These are phyloP conservation scores for Rhizoglyphus robini DNA, from an alignment of 1,140 invertebrate genomes.

Conservation along the genomic window DNA sequence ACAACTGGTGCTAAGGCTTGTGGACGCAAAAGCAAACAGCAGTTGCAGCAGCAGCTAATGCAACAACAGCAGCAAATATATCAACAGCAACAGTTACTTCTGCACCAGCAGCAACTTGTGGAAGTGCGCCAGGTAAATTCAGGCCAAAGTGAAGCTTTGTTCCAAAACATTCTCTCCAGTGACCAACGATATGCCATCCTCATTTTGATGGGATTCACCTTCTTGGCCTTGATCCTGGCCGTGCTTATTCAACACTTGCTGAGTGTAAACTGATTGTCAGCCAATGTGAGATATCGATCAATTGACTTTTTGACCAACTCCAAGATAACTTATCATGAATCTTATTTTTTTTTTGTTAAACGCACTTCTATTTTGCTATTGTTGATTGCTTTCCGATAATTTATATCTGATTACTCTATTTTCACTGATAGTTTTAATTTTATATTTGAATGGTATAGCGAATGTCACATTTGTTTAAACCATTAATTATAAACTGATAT, in stretches of 20 bases:
- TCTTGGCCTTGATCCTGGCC: constrained; percentile 17
- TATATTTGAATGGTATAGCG: too few species aligned
- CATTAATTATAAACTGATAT: too few species aligned
- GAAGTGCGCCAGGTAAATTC: background rate
- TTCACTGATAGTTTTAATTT: too few species aligned
- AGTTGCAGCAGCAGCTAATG: constrained; percentile 6
- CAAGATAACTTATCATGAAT: background rate
- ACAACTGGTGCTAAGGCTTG: background rate
- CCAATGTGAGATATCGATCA: background rate
- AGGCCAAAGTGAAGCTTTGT: background rate
- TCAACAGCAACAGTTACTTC: constrained; percentile 1
- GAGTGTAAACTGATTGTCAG: background rate
- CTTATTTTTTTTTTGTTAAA: constrained; percentile 1
- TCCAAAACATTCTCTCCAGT: background rate
- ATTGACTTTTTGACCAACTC: background rate
- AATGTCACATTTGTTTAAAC: too few species aligned
- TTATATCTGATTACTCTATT: too few species aligned
- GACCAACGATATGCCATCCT: constrained; percentile 23
- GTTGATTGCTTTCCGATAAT: background rate
- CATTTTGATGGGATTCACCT: constrained; percentile 15
- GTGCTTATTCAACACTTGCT: constrained; percentile 20
- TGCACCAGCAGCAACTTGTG: background rate
- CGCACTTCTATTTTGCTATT: background rate
- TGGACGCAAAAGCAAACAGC: background rate
- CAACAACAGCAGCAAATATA: background rate